These are phyloP conservation scores for Dysmachus trigonus DNA, from an alignment of 2,888 invertebrate genomes.

Conservation along the genomic window DNA sequence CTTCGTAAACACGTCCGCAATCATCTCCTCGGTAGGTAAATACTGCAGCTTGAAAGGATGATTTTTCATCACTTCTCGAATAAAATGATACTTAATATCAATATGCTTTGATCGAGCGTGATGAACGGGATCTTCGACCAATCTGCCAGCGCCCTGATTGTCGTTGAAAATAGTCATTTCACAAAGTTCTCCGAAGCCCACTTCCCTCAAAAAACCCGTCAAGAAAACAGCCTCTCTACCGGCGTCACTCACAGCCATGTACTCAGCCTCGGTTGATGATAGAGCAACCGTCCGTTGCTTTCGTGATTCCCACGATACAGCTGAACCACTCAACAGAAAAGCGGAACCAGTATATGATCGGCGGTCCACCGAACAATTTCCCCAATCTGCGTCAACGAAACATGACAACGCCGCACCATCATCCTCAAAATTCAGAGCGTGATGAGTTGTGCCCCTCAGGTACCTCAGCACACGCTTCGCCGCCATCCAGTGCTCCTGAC, in stretches of 20 bases:
- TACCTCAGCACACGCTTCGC: conserved; percentile 56
- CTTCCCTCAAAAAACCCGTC: background rate
- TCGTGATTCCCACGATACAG: background rate
- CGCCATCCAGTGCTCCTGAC: conserved; percentile 53
- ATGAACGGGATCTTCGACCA: background rate
- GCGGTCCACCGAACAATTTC: conserved; percentile 44
- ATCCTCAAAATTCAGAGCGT: conserved; percentile 51
- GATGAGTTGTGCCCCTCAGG: conserved; percentile 51
- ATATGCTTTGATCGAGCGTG: background rate
- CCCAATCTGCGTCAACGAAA: conserved; percentile 56
- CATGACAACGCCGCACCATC: conserved; percentile 46
- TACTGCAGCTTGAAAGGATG: background rate
- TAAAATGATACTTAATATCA: background rate
- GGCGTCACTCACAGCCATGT: background rate
- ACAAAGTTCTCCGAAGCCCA: background rate
- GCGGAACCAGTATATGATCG: conserved; percentile 15
- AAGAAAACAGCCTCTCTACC: background rate
- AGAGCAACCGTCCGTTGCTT: background rate
- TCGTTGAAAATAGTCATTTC: background rate
- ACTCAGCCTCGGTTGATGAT: background rate
- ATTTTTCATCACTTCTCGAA: background rate
- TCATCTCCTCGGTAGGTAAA: background rate
- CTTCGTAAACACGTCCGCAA: background rate
- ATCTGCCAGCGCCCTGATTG: background rate
- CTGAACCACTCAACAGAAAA: background rate